Percentiles rank a stretch among this genome's conserved stretches.
Conservation (phyloP, 2,888 invertebrate species). For the Cephus pygmeus region DNA sequence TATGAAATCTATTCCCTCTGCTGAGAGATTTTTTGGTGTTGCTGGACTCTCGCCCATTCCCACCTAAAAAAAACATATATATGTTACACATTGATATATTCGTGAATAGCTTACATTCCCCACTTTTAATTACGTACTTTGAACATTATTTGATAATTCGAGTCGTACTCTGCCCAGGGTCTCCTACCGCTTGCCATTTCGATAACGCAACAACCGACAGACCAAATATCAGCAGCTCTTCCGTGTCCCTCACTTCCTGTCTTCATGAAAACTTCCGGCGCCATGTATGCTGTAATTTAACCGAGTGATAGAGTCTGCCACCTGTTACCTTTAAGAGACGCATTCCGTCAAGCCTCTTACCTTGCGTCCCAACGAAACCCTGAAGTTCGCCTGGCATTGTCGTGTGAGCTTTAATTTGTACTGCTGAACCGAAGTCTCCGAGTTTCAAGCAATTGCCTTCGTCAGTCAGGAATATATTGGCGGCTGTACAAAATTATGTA, state of each 20-base stretch:
- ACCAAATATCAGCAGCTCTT: conserved; percentile 95
- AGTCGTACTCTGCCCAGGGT: conserved; percentile 93
- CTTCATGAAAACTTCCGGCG: conserved; percentile 93
- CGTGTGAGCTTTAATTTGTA: conserved; percentile 87
- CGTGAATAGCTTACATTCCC: neutral
- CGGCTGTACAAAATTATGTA: conserved; percentile 69
- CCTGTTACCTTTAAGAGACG: neutral
- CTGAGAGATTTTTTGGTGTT: conserved; percentile 79
- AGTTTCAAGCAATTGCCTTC: conserved; percentile 89
- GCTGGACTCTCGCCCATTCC: conserved; percentile 90
- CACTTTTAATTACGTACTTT: conserved; percentile 40
- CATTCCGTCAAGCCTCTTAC: conserved; percentile 64
- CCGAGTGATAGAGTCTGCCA: conserved; percentile 10
- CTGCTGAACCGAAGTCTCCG: conserved; percentile 95
- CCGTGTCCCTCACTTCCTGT: conserved; percentile 85
- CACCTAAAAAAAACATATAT: conserved; percentile 73
- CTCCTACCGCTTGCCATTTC: conserved; percentile 96
- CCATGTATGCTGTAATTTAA: conserved; percentile 86
- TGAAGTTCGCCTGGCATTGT: conserved; percentile 89
- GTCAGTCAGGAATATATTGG: conserved; percentile 93
- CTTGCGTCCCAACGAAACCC: conserved; percentile 93
- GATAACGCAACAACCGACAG: conserved; percentile 92
- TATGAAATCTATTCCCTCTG: conserved; percentile 86
- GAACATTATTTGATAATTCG: conserved; percentile 95
- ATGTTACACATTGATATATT: neutral